These are phyloP conservation scores for Cryptophagus acutangulus DNA, from an alignment of 2,888 invertebrate species.

Conservation along the genomic window DNA sequence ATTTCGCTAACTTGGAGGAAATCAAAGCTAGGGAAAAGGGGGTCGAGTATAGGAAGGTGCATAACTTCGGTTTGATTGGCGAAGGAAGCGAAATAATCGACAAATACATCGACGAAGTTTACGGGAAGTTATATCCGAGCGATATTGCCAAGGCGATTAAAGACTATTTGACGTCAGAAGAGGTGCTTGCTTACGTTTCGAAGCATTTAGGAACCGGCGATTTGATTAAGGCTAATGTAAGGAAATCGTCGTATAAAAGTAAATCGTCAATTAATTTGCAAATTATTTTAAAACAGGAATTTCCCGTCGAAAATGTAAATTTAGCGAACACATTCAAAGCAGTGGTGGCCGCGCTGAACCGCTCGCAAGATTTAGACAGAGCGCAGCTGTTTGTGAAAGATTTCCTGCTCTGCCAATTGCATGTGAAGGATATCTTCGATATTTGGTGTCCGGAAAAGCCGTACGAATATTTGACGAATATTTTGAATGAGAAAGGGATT, in stretches of 20 bases:
- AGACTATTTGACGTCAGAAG: slow-evolving; percentile 60
- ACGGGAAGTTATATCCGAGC: slow-evolving; percentile 68
- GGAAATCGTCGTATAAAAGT: no score
- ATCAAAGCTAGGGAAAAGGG: slow-evolving; percentile 52
- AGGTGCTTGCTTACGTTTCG: slow-evolving; percentile 67
- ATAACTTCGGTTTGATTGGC: slow-evolving; percentile 52
- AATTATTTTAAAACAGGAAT: slow-evolving; percentile 54
- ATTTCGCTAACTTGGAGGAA: slow-evolving; percentile 70
- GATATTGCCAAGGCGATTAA: slow-evolving; percentile 68
- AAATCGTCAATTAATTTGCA: slow-evolving; percentile 14
- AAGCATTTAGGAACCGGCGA: slow-evolving; percentile 76
- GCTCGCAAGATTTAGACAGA: slow-evolving; percentile 60
- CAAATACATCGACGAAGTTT: slow-evolving; percentile 59
- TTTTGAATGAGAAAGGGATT: slow-evolving; percentile 58
- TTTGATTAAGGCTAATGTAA: slow-evolving; percentile 68
- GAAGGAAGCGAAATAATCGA: slow-evolving; percentile 65
- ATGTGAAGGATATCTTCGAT: slow-evolving; percentile 79
- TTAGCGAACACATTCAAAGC: slow-evolving; percentile 75
- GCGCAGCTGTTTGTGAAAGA: slow-evolving; percentile 79
- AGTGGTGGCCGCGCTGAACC: slow-evolving; percentile 69
- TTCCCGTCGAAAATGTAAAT: slow-evolving; percentile 61
- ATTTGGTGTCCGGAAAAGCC: slow-evolving; percentile 81
- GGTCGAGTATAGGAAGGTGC: not conserved
- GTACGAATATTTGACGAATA: slow-evolving; percentile 60
- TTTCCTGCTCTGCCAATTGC: slow-evolving; percentile 77